These are phyloP conservation scores for Otis tarda DNA, from an alignment of 2,113 vertebrate genomes.

Conservation along the genomic window DNA sequence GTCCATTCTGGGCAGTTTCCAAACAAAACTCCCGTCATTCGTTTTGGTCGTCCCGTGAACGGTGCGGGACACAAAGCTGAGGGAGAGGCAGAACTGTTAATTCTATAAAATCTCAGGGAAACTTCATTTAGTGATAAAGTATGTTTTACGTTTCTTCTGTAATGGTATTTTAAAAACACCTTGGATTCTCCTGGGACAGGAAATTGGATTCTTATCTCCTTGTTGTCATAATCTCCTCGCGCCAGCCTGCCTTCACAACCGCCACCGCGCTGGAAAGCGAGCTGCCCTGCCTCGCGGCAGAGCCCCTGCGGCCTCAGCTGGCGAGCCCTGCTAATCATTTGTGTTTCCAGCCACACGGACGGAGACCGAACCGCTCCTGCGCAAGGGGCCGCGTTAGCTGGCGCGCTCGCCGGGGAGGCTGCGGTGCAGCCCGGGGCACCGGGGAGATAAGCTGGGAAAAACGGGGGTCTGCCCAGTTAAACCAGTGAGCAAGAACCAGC, in stretches of 20 bases:
- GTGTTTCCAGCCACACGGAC: accelerated
- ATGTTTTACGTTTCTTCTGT: not conserved
- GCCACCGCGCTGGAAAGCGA: not conserved
- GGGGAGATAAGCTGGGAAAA: not conserved
- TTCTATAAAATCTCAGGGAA: not conserved
- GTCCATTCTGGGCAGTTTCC: not conserved
- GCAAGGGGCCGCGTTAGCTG: not conserved
- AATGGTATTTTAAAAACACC: not conserved
- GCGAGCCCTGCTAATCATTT: not conserved
- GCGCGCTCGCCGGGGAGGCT: not conserved
- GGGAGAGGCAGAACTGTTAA: not conserved
- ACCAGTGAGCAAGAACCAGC: not conserved
- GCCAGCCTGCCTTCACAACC: not conserved
- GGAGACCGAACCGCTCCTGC: not conserved
- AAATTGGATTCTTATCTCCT: not conserved
- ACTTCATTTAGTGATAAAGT: not conserved
- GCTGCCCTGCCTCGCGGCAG: not conserved
- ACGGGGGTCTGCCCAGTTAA: not conserved
- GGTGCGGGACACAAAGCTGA: not conserved
- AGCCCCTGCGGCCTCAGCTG: not conserved
- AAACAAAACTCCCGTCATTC: not conserved
- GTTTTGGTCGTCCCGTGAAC: accelerated
- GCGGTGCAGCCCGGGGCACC: not conserved
- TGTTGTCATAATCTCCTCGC: not conserved
- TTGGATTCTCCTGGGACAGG: not conserved